A percentile compares a stretch with the other conserved stretches of the same genome.
These are phyloP conservation scores for Zaprionus gabonicus DNA, from an alignment of 1,140 invertebrate species.

Conservation along the genomic window DNA sequence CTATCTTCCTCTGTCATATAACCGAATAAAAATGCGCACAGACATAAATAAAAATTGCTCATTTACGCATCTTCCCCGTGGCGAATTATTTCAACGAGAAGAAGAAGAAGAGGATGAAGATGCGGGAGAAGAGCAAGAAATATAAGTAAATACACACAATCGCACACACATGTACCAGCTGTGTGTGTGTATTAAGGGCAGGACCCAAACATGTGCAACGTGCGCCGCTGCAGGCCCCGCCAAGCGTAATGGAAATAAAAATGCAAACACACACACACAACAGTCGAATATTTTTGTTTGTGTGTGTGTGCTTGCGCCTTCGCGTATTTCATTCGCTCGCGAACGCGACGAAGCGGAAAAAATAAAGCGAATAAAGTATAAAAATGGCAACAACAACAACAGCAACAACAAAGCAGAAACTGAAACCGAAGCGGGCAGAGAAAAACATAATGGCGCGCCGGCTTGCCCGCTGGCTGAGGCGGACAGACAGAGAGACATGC, in stretches of 20 bases:
- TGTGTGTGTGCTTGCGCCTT: conserved; percentile 44
- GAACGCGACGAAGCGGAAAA: conserved; percentile 79
- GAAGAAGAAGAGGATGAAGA: background rate
- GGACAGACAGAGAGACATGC: background rate
- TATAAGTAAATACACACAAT: conserved; percentile 14
- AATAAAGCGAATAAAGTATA: conserved; percentile 83
- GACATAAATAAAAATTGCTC: conserved; percentile 75
- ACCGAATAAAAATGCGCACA: conserved; percentile 43
- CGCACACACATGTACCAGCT: background rate
- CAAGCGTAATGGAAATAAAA: conserved; percentile 77
- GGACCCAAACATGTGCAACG: conserved; percentile 73
- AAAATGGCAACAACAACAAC: conserved; percentile 79
- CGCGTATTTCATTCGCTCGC: conserved; percentile 80
- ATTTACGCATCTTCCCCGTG: conserved; percentile 76
- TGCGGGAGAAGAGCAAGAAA: conserved; percentile 30
- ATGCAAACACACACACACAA: conserved; percentile 65
- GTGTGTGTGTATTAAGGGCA: conserved; percentile 40
- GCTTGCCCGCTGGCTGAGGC: conserved; percentile 43
- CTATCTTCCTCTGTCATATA: conserved; percentile 11
- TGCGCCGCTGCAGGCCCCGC: conserved; percentile 49
- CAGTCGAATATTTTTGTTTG: conserved; percentile 18
- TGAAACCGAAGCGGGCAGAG: conserved; percentile 62
- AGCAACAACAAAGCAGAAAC: conserved; percentile 59
- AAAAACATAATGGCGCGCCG: conserved; percentile 74
- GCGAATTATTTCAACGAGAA: conserved; percentile 74